Base-by-base conservation (phyloP, 2,113 vertebrate species). In the Pandion haliaetus region DNA sequence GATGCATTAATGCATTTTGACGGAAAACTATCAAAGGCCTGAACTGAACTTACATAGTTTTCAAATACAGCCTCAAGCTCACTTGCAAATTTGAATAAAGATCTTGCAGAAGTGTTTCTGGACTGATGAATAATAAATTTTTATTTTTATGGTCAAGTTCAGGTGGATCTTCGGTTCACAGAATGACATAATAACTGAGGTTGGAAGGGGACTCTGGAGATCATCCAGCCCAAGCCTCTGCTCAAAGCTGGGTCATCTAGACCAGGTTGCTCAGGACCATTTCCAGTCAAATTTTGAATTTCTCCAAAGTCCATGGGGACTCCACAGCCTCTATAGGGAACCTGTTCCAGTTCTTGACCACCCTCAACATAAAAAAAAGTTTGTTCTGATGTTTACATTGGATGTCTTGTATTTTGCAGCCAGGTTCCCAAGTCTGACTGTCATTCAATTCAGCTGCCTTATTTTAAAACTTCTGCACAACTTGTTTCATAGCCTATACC, bases 1-100 rank as follows among this genome's bases (percentile, higher is more conserved):
- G 61, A 93, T 65, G 73, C 54, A 95, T 80, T 95, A 94, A 86
- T 77, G 67, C 66, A 66, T 92, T 88, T 73, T 92, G 93, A 96
- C 90, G 63, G 55, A 73, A 82, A 90, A 96, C 72, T 70, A 94
- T 93, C 90, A 93, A 96, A 91, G 82, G 54, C 78, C n/a, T 69
- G 61, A 91, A 67, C 38, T 49, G 38, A 78, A 81, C 59, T 88
- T 54, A 54, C 28, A 17, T 18, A 32, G 45, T 78, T 95, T 85
- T 83, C 62, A 82, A 88, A 90, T 11, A 58, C 59, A 88, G 74
- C 92, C 87, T 66, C 74, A n/a, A 96, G 92, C 88, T 94, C 54
- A 8, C 66, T 95, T 92, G 38, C 31, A 77, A 79, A 91, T 89
- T 66, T 69, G 62, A 94, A 91, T 80, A 50, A 82, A 85, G 78